Percentiles rank a stretch among this genome's conserved stretches.
phyloP scores from a whole-genome alignment of 2,797 vertebrate genomes.

The Helostoma temminkii region DNA sequence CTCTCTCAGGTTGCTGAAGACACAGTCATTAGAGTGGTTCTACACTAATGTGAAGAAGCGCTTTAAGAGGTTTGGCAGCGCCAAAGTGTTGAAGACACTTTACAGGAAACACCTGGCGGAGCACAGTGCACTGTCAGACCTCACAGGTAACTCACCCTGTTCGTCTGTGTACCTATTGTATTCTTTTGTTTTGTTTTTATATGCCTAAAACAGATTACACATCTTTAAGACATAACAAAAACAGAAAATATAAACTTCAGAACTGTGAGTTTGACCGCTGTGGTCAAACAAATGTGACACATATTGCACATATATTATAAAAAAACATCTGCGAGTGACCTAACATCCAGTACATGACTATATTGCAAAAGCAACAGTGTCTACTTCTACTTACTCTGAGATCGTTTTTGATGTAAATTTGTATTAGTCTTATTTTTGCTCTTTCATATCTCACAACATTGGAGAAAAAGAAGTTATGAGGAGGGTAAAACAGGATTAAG shows the following conservation, averaged over 20 bases:
- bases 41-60: constrained; percentile 94
- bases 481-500: constrained; percentile 40
- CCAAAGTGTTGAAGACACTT: constrained; percentile 96
- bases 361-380: too few relatives aligned
- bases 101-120: constrained; percentile 91
- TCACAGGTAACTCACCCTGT: constrained; percentile 80
- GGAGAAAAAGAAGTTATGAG: constrained; percentile 16
- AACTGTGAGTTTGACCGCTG: too few relatives aligned
- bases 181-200: too few relatives aligned
- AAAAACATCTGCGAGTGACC: neutral
- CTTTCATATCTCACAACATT: constrained; percentile 16
- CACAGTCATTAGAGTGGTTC: constrained; percentile 96
- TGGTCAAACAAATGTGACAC: too few relatives aligned
- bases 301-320: neutral
- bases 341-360: neutral
- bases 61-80: constrained; percentile 96
- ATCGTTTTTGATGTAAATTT: neutral
- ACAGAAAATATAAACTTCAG: too few relatives aligned
- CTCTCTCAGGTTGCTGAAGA: constrained; percentile 87
- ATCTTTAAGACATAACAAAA: too few relatives aligned
- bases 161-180: neutral
- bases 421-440: constrained; percentile 12
- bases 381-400: neutral
- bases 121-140: constrained; percentile 84
- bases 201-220: too few relatives aligned